Evolutionary conservation across 2,113 vertebrate species (phyloP), one percentile per base, ranked within the genome.

Genomic region (Eclectus roratus): DNA sequence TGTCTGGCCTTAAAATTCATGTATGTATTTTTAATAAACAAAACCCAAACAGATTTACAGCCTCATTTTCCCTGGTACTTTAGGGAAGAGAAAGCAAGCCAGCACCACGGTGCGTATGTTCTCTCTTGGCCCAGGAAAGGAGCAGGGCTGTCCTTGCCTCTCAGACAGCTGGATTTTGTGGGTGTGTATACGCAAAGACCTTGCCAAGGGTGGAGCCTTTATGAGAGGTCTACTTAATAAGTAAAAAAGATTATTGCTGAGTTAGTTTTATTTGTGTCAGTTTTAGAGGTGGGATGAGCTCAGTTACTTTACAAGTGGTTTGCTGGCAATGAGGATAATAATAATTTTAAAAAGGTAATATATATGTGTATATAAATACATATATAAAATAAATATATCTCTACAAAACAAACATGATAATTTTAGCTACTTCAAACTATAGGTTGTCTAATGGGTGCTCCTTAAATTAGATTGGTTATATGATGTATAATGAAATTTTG

Each of bases 31-130:
- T 80, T 90, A 68, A 53, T 66, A 86, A 95, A 91, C 72, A 93
- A 85, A 91, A 21, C 66, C 12, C 25, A 74, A 70, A 61, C 31
- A 80, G 19, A 64, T 90, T 72, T 93, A 74, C 28, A 68, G 35
- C 39, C n/a, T 94, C 39, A 49, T 80, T 88, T 92, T 88, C 39
- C 18, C 16, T 28, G 7, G 17, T 47, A 78, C 46, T 71, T 83
- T 6, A 60, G 18, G 1, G 1, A 25, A 47, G 37, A 46, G 52
- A 85, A 77, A 66, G 29, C 27, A 89, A 83, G 10, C 6, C 39
- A 77, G 55, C 25, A 47, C 8, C 14, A 37, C 0, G 0, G 19
- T 9, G 4, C 0, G 0, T 17, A 1, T 21, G 8, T 68, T 88
- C 9, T 73, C 8, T 63, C 13, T 41, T 53, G 58, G 8, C 19